phyloP scores from a whole-genome alignment of 2,113 vertebrate species.

The Rousettus leschenaultii region DNA sequence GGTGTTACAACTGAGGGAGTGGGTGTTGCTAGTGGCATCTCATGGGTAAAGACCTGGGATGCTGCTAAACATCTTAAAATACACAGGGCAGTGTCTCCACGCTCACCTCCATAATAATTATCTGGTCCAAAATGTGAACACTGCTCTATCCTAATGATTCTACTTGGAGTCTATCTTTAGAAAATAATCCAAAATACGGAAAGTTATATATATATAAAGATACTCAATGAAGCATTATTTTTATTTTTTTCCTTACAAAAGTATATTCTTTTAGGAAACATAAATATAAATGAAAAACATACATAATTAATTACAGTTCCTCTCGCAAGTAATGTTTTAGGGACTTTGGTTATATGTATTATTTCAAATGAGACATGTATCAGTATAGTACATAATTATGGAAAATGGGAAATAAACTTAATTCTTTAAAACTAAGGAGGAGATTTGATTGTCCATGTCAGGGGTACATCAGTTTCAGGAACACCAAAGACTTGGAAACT shows the following conservation, averaged over 20 bases:
- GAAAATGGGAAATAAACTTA: background rate
- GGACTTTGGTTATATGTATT: background rate
- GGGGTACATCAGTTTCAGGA: constrained; percentile 15
- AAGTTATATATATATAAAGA: background rate
- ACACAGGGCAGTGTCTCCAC: background rate
- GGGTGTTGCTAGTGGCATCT: background rate
- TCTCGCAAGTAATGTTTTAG: background rate
- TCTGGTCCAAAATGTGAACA: background rate
- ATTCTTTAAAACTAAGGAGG: background rate
- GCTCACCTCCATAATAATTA: background rate
- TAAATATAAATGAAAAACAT: background rate
- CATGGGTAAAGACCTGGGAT: background rate
- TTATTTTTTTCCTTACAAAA: background rate
- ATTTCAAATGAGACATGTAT: background rate
- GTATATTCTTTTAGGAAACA: background rate
- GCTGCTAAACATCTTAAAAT: background rate
- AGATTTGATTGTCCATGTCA: constrained; percentile 1
- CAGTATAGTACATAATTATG: background rate
- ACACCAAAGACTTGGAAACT: background rate
- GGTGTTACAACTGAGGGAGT: background rate
- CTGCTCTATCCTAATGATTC: background rate
- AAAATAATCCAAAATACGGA: background rate
- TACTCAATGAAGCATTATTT: background rate
- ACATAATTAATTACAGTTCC: background rate
- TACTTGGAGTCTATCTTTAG: background rate